Percentiles rank a stretch among this genome's conserved stretches.
phyloP scores from a whole-genome alignment of 2,113 vertebrate genomes.

The Arenaria interpres region DNA sequence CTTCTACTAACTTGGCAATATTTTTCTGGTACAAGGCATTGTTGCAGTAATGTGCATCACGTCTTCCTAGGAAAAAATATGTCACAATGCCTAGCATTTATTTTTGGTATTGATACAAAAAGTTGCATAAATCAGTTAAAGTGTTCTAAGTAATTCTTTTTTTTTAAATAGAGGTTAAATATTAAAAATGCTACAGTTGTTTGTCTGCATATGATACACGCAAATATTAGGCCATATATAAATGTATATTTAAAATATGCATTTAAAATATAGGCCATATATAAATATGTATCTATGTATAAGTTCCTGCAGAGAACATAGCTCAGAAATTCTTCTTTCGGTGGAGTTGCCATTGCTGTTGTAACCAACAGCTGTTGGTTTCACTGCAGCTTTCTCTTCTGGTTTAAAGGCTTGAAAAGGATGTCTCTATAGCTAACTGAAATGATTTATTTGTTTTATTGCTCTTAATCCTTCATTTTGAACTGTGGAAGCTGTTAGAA shows the following conservation, averaged over 20 bases:
- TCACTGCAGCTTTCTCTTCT: neutral
- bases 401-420: neutral
- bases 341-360: neutral
- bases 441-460: neutral
- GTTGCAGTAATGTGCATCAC: neutral
- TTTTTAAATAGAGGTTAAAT: neutral
- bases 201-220: neutral
- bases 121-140: neutral
- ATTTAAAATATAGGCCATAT: too few species aligned
- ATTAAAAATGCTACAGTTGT: neutral
- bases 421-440: neutral
- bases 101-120: neutral
- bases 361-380: neutral
- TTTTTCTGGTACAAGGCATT: neutral
- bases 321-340: neutral
- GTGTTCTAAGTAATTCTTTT: neutral
- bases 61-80: neutral
- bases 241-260: neutral
- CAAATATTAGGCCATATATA: neutral
- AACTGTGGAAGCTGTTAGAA: neutral
- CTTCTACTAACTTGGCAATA: neutral
- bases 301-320: neutral
- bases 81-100: neutral
- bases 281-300: neutral
- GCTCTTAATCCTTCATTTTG: neutral